Evolutionary conservation across 2,113 vertebrate species (phyloP).

Genomic region (Thermophis baileyi): DNA sequence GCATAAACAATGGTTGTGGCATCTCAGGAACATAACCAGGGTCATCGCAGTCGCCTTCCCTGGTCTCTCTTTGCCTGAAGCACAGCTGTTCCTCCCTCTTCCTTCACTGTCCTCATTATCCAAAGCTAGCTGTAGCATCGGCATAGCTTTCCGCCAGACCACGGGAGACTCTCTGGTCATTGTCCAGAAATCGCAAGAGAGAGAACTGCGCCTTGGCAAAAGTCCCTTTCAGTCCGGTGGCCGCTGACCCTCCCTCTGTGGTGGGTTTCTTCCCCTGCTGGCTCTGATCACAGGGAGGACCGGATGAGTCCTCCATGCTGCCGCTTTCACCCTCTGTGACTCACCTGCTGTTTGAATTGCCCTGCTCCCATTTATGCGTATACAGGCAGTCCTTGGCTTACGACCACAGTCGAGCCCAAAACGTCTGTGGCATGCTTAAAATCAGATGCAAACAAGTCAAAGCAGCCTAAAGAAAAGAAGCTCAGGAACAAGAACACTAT

Average conservation of each 20-base stretch:
- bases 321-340: constrained; percentile 66
- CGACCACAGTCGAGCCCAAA: too few relatives aligned
- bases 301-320: constrained; percentile 58
- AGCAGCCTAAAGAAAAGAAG: too few relatives aligned
- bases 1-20: background rate
- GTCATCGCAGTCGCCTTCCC: background rate
- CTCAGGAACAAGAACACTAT: too few relatives aligned
- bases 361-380: constrained; percentile 30
- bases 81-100: background rate
- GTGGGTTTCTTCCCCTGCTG: constrained; percentile 46
- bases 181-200: constrained; percentile 55
- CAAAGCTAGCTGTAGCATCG: constrained; percentile 20
- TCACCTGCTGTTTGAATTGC: constrained; percentile 59
- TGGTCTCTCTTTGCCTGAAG: constrained; percentile 21
- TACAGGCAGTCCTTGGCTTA: constrained; percentile 21
- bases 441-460: too few relatives aligned
- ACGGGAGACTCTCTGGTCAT: constrained; percentile 41
- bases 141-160: constrained; percentile 56
- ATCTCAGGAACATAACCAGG: too few relatives aligned
- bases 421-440: too few relatives aligned
- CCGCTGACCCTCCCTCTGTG: constrained; percentile 45
- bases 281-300: constrained; percentile 52
- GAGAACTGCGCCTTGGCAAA: constrained; percentile 44
- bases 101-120: constrained; percentile 6
- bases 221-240: constrained; percentile 52